Percentiles rank a stretch among this genome's conserved stretches.
Evolutionary conservation across 2,888 invertebrate genomes (phyloP).

Genomic region (Conus canariensis): DNA sequence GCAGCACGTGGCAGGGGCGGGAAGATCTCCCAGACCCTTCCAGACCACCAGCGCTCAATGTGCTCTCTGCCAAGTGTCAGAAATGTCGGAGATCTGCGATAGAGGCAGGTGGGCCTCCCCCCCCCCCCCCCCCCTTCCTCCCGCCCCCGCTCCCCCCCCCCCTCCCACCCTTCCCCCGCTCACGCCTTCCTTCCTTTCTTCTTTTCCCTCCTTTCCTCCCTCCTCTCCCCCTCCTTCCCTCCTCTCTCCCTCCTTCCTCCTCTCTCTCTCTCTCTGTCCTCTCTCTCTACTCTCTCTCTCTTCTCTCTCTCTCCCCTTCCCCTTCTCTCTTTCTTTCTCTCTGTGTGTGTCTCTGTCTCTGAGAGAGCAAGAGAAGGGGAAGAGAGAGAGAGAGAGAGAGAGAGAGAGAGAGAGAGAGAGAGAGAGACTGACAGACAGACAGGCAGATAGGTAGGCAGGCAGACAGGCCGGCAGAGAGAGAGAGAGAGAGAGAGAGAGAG

Average conservation of each 20-base stretch:
- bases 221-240: neutral
- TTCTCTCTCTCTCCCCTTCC: slow-evolving; percentile 25
- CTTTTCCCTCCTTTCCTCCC: neutral
- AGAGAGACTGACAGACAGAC: neutral
- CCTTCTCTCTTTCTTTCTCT: neutral
- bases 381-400: neutral
- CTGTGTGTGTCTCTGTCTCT: too few relatives aligned
- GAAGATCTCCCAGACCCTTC: too few relatives aligned
- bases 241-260: neutral
- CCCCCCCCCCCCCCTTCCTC: too few relatives aligned
- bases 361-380: neutral
- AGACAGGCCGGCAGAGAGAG: too few relatives aligned
- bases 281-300: slow-evolving; percentile 1
- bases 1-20: too few relatives aligned
- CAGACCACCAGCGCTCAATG: neutral
- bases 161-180: too few relatives aligned
- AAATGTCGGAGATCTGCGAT: neutral
- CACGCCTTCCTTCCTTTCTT: neutral
- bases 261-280: neutral
- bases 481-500: too few relatives aligned
- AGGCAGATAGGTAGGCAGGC: too few relatives aligned
- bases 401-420: neutral
- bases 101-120: neutral
- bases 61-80: neutral
- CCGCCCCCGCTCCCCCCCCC: too few relatives aligned